These are phyloP conservation scores for Botia almorhae DNA, from an alignment of 2,797 vertebrate genomes.

Conservation along the genomic window DNA sequence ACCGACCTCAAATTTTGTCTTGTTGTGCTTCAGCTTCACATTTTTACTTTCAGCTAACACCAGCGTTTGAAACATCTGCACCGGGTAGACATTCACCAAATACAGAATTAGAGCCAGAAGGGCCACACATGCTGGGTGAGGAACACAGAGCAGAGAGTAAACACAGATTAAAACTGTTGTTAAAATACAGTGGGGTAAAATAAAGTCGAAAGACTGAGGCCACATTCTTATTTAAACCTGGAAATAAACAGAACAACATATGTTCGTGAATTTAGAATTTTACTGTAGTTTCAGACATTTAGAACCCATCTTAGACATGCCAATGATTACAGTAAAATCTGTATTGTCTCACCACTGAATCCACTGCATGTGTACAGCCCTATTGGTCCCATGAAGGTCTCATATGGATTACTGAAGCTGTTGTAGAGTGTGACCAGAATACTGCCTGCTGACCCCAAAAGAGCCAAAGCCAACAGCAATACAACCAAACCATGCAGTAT, in stretches of 20 bases:
- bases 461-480: conserved; percentile 72
- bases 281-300: too few species aligned
- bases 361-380: conserved; percentile 86
- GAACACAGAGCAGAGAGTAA: neutral
- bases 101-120: conserved; percentile 79
- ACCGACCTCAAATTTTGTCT: conserved; percentile 46
- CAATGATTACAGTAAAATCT: neutral
- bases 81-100: conserved; percentile 69
- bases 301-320: too few species aligned
- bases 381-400: conserved; percentile 87
- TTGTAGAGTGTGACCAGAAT: conserved; percentile 86
- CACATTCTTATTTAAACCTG: too few species aligned
- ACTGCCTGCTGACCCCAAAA: conserved; percentile 77
- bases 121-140: conserved; percentile 69
- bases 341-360: conserved; percentile 79
- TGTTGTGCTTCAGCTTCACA: neutral
- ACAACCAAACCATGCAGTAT: conserved; percentile 69
- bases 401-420: conserved; percentile 90
- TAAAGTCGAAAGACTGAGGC: neutral
- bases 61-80: conserved; percentile 67
- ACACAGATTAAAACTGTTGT: too few species aligned
- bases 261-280: too few species aligned
- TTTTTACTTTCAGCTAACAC: accelerated
- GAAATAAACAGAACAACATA: too few species aligned
- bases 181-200: too few species aligned